phyloP scores from a whole-genome alignment of 2,797 vertebrate genomes.

The Pipistrellus pygmaeus region DNA sequence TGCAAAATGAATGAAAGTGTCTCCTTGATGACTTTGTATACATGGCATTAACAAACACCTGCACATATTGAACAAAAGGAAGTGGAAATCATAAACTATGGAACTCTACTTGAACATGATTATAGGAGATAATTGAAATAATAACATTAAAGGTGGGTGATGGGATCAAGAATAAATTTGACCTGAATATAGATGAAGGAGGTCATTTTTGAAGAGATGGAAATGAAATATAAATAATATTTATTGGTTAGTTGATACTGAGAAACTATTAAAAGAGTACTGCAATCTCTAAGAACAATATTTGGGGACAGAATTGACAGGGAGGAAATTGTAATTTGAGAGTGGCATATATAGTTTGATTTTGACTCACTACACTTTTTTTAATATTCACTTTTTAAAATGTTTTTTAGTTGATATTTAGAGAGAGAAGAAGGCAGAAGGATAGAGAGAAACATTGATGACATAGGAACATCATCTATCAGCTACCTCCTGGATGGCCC shows the following conservation, averaged over 20 bases:
- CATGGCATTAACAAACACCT: background rate
- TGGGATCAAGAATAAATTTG: background rate
- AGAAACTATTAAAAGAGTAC: background rate
- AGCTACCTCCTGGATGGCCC: too few relatives aligned
- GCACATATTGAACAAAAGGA: background rate
- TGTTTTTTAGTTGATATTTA: too few relatives aligned
- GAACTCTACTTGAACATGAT: background rate
- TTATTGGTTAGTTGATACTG: background rate
- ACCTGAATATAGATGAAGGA: background rate
- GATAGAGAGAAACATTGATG: too few relatives aligned
- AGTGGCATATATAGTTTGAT: background rate
- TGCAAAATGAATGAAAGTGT: conserved; percentile 27
- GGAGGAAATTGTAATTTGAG: background rate
- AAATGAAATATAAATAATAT: background rate
- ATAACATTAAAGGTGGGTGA: background rate
- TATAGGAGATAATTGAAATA: background rate
- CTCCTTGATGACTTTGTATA: background rate
- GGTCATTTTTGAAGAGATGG: background rate
- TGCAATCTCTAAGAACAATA: background rate
- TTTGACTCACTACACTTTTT: background rate
- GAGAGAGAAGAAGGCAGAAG: too few relatives aligned
- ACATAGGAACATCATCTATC: too few relatives aligned
- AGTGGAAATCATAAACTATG: background rate
- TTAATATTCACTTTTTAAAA: too few relatives aligned
- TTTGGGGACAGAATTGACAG: background rate